Percentiles rank a stretch among this genome's conserved stretches.
These are phyloP conservation scores for Tragelaphus imberbis DNA, from an alignment of 2,113 vertebrate genomes.

Conservation along the genomic window DNA sequence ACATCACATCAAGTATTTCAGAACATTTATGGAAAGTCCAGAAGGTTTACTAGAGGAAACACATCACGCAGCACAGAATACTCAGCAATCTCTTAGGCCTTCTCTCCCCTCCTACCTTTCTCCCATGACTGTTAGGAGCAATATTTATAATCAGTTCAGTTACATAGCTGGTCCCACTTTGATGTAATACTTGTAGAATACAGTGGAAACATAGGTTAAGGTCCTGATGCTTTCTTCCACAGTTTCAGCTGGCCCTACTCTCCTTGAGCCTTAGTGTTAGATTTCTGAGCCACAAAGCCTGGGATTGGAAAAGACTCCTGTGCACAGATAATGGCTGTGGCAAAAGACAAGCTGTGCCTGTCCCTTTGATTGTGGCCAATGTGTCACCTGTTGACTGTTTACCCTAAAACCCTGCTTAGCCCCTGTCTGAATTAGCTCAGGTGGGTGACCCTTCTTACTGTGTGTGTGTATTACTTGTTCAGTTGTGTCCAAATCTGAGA, in stretches of 20 bases:
- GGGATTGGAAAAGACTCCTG: background rate
- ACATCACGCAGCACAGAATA: too few relatives aligned
- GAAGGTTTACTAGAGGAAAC: background rate
- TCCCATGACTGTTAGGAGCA: background rate
- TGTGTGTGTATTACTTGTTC: background rate
- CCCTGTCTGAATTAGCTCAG: background rate
- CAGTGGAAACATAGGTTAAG: too few relatives aligned
- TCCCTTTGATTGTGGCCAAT: background rate
- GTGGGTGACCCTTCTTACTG: background rate
- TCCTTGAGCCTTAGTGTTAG: background rate
- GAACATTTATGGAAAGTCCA: background rate
- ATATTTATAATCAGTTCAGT: background rate
- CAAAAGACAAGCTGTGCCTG: background rate
- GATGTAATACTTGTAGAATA: background rate
- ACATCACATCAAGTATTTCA: background rate
- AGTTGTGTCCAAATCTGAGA: background rate
- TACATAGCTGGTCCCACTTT: background rate
- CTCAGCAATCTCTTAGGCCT: background rate
- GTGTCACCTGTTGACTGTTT: background rate
- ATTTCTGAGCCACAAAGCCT: background rate
- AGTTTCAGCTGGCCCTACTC: background rate
- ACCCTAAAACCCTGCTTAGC: background rate
- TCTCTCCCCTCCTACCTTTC: background rate
- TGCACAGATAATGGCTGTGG: background rate
- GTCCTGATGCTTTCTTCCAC: background rate